Base-by-base conservation (phyloP, 2,113 vertebrate genomes). In the Platichthys flesus region DNA sequence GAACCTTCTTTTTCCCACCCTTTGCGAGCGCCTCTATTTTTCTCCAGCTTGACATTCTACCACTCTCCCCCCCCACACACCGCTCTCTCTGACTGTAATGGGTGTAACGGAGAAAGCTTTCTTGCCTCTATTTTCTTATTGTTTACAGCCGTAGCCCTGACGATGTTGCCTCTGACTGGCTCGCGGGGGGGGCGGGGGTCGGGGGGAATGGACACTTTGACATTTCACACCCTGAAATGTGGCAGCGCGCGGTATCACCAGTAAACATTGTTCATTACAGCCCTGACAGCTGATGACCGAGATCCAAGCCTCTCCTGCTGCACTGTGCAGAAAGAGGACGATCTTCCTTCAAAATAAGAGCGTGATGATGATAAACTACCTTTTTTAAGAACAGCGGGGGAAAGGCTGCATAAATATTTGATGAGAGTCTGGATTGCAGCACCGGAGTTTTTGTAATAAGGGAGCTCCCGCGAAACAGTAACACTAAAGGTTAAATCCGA, bases 161-260 rank as follows among this genome's bases (percentile, higher is more conserved):
- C 85, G 81, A 83, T 82, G 62, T 67, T 83, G 75, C 69, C 83
- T 79, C 80, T 66, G 87, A 83, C 65, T 58, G 35, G 81, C 78
- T 82, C n/a, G 16, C 70, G 24, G 73, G 26, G 26, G 23, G 77
- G 86, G 26, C n/a, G 18, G 71, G 24, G 73, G 18, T n/a, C n/a
- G 72, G 24, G 73, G 23, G 77, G 86, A 90, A 86, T 86, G 82
- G 79, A 88, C 83, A 85, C 79, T 73, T 89, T 91, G 90, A 90
- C 90, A 90, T 87, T 91, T 89, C 81, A 71, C 88, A 75, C 69
- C 71, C 88, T 82, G 81, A 88, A 84, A 87, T 78, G 76, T 76
- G 68, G 73, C 79, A 79, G 67, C 20, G n/a, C 79, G 74, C 59
- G 73, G 78, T 88, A 79, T 88, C 80, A 84, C 76, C 79, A 84